These are phyloP conservation scores for Natrix natrix DNA, from an alignment of 2,797 vertebrate genomes.

Conservation along the genomic window DNA sequence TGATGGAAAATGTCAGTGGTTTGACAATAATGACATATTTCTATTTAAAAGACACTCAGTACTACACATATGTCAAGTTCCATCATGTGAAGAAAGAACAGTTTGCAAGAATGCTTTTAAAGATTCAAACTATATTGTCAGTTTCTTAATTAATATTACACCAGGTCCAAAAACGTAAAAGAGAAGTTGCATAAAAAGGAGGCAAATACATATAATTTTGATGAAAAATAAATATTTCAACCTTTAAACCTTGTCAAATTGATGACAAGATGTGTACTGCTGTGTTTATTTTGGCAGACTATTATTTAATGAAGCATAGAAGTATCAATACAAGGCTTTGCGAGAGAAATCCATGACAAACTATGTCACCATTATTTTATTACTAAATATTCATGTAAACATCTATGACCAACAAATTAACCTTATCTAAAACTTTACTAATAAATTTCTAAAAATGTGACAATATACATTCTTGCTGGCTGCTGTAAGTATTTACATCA, in stretches of 20 bases:
- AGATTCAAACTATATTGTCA: slow-evolving; percentile 63
- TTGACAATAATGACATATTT: slow-evolving; percentile 9
- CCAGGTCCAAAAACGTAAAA: slow-evolving; percentile 53
- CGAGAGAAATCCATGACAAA: slow-evolving; percentile 66
- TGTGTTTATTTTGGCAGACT: slow-evolving; percentile 67
- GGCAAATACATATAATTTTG: slow-evolving; percentile 67
- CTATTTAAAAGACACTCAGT: slow-evolving; percentile 59
- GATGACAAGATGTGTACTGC: slow-evolving; percentile 68
- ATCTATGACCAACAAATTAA: slow-evolving; percentile 59
- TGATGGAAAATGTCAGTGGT: slow-evolving; percentile 13
- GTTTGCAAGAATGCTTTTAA: slow-evolving; percentile 54
- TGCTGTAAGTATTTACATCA: slow-evolving; percentile 44
- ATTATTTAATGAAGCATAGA: slow-evolving; percentile 67
- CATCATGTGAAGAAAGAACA: slow-evolving; percentile 52
- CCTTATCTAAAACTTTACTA: slow-evolving; percentile 57
- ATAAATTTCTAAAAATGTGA: slow-evolving; percentile 63
- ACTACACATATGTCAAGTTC: slow-evolving; percentile 53
- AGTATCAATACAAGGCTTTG: slow-evolving; percentile 69
- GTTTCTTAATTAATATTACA: slow-evolving; percentile 61
- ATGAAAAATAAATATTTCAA: slow-evolving; percentile 61
- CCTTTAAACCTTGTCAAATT: slow-evolving; percentile 67
- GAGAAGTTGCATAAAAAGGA: slow-evolving; percentile 62
- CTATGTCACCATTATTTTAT: slow-evolving; percentile 64
- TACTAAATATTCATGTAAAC: slow-evolving; percentile 66
- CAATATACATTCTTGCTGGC: slow-evolving; percentile 52